phyloP scores from a whole-genome alignment of 1,140 invertebrate genomes.

The Zaprionus davidi region DNA sequence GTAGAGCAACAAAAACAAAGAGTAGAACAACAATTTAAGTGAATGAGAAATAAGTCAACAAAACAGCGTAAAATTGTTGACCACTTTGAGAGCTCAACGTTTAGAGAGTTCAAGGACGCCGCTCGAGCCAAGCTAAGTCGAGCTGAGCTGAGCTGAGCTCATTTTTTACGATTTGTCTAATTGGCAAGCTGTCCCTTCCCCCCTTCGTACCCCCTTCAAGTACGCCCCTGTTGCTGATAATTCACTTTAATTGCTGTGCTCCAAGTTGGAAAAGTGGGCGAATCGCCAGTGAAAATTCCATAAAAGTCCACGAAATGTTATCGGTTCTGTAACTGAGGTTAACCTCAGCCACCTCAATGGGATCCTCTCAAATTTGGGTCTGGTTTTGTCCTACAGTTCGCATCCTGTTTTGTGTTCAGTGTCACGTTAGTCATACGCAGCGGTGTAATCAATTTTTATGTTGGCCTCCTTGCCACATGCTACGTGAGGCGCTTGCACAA shows the following conservation, averaged over 20 bases:
- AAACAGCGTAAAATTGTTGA: slow-evolving; percentile 30
- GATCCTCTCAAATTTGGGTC: not conserved
- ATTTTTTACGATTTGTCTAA: slow-evolving; percentile 10
- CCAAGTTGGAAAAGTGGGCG: not conserved
- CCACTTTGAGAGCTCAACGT: slow-evolving; percentile 18
- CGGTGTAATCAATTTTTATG: slow-evolving; percentile 79
- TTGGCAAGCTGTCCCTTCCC: not conserved
- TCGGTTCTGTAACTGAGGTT: not conserved
- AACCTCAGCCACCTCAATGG: not conserved
- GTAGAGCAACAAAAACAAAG: slow-evolving; percentile 13
- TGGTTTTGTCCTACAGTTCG: not conserved
- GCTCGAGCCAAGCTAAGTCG: not conserved
- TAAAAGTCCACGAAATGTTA: not conserved
- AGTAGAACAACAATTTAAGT: slow-evolving; percentile 23
- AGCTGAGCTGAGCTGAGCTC: slow-evolving; percentile 13
- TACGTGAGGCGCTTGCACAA: slow-evolving; percentile 69
- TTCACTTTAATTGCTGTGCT: slow-evolving; percentile 60
- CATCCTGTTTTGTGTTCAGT: slow-evolving; percentile 16
- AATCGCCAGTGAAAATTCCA: slow-evolving; percentile 3
- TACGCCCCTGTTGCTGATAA: slow-evolving; percentile 32
- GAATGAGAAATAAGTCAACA: slow-evolving; percentile 28
- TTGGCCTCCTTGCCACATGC: slow-evolving; percentile 24
- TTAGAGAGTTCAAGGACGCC: slow-evolving; percentile 44
- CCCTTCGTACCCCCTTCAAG: not conserved
- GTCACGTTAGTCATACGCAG: slow-evolving; percentile 70